These are phyloP conservation scores for Isurus oxyrinchus DNA, from an alignment of 2,113 vertebrate species.

Conservation along the genomic window DNA sequence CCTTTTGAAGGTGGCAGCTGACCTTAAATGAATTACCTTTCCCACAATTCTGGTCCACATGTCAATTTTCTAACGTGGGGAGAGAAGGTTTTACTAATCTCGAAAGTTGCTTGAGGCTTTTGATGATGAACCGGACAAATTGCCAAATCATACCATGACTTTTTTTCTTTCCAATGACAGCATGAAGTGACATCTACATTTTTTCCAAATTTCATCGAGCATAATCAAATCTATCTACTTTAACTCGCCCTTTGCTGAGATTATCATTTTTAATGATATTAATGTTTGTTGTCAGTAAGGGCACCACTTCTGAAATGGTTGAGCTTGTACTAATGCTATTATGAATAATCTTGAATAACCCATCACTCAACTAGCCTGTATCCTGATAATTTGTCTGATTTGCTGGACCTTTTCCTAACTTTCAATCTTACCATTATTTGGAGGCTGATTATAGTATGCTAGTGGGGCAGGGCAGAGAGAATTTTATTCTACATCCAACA, in stretches of 20 bases:
- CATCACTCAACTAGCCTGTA: neutral
- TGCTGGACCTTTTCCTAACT: neutral
- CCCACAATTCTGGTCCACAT: no score
- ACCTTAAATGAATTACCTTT: neutral
- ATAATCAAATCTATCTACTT: neutral
- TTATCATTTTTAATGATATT: neutral
- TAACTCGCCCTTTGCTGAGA: neutral
- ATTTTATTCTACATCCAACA: neutral
- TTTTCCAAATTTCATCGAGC: no score
- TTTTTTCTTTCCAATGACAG: no score
- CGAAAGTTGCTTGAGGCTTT: no score
- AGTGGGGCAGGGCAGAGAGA: neutral
- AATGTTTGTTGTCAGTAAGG: neutral
- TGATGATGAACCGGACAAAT: no score
- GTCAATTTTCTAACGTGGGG: no score
- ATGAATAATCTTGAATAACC: neutral
- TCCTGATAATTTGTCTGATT: neutral
- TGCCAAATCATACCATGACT: no score
- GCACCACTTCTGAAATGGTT: neutral
- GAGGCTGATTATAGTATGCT: neutral
- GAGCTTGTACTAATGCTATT: neutral
- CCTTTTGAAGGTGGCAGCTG: neutral
- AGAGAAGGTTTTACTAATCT: no score
- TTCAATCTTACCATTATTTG: neutral
- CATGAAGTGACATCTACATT: no score